Evolutionary conservation across 2,888 invertebrate species (phyloP).

Genomic region (Nemotelus nigrinus): DNA sequence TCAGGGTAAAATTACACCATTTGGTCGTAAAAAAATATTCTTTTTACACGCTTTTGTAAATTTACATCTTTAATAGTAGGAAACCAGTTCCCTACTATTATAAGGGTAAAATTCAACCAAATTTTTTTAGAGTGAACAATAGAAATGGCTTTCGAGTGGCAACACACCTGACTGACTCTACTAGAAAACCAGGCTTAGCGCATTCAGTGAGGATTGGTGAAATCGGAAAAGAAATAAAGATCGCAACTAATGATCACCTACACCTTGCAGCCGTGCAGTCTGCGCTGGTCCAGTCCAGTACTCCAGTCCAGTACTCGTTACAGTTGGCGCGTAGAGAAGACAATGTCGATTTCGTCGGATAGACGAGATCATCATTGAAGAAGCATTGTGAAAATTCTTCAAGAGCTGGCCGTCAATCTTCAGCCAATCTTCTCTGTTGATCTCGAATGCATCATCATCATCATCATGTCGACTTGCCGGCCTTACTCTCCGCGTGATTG

Average conservation of each 20-base stretch:
- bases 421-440: conserved; percentile 38
- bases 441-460: conserved; percentile 25
- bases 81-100: too few relatives aligned
- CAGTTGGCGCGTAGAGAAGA: neutral
- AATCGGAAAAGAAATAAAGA: conserved; percentile 45
- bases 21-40: too few relatives aligned
- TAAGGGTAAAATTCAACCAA: neutral
- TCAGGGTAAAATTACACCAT: too few relatives aligned
- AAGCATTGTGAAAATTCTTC: conserved; percentile 18
- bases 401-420: conserved; percentile 16
- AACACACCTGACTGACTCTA: neutral
- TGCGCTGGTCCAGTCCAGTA: conserved; percentile 51
- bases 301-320: conserved; percentile 7
- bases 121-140: neutral
- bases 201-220: conserved; percentile 33
- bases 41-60: too few relatives aligned
- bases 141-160: neutral
- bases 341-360: neutral
- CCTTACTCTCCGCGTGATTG: neutral
- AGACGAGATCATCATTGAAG: neutral
- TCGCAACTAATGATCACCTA: conserved; percentile 51
- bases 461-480: too few relatives aligned
- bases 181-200: neutral
- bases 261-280: conserved; percentile 54
- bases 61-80: too few relatives aligned